Conservation (phyloP, 2,888 invertebrate species). For the Synanthedon tipuliformis region DNA sequence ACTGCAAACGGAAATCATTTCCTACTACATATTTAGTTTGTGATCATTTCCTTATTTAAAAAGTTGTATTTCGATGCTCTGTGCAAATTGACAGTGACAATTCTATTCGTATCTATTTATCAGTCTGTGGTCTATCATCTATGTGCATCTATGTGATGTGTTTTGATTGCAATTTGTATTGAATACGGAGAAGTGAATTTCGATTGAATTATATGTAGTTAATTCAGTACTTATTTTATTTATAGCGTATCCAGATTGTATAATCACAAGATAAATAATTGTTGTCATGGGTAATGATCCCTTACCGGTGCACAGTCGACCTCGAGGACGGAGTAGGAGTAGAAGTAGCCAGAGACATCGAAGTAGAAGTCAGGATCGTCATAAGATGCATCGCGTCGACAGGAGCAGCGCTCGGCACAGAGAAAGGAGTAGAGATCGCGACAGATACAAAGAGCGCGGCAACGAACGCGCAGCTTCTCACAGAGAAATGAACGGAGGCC, state of each 20-base stretch:
- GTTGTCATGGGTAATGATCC: conserved; percentile 21
- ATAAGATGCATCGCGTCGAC: conserved; percentile 2
- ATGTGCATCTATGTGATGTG: too few relatives aligned
- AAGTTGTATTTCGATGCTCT: too few relatives aligned
- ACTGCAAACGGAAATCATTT: too few relatives aligned
- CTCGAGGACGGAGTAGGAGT: conserved; percentile 8
- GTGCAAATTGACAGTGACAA: too few relatives aligned
- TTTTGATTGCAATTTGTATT: too few relatives aligned
- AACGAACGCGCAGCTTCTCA: neutral
- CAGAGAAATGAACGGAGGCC: conserved; percentile 3
- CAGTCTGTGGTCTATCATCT: too few relatives aligned
- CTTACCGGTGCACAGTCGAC: conserved; percentile 12
- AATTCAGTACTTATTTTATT: neutral
- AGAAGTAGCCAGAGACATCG: conserved; percentile 12
- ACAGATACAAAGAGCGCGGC: conserved; percentile 11
- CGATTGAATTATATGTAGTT: neutral
- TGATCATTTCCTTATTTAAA: too few relatives aligned
- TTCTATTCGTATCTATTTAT: too few relatives aligned
- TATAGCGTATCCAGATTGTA: neutral
- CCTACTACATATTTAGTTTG: too few relatives aligned
- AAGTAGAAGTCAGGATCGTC: conserved; percentile 21
- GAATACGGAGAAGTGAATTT: too few relatives aligned
- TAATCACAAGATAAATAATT: neutral
- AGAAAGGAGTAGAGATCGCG: conserved; percentile 9
- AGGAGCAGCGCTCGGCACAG: conserved; percentile 1